Evolutionary conservation across 2,113 vertebrate genomes (phyloP).

Genomic region (Tetraodon nigroviridis): DNA sequence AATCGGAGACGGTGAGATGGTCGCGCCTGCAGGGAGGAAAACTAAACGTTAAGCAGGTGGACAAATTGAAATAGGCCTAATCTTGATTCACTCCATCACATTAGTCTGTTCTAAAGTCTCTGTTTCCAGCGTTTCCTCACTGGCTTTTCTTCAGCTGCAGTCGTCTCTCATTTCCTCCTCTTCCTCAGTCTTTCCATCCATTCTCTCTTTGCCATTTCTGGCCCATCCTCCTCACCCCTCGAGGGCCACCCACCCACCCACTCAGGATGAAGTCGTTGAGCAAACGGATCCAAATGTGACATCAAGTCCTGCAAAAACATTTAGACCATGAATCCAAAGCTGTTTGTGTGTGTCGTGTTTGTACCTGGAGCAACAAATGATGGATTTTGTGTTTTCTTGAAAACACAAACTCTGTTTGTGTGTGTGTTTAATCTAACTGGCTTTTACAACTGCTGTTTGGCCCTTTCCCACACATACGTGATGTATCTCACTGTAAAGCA

Average conservation of each 20-base stretch:
- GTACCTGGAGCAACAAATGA: not conserved
- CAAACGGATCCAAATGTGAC: slow-evolving; percentile 28
- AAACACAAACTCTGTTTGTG: slow-evolving; percentile 3
- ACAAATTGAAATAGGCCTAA: no score
- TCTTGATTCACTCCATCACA: not conserved
- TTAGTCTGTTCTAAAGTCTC: slow-evolving; percentile 3
- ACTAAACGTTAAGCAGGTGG: no score
- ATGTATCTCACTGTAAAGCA: slow-evolving; percentile 20
- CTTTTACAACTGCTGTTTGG: not conserved
- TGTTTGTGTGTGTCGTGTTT: slow-evolving; percentile 16
- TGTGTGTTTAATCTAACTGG: not conserved
- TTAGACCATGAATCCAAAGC: slow-evolving; percentile 2
- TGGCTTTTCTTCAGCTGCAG: slow-evolving; percentile 4
- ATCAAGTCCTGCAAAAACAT: slow-evolving; percentile 21
- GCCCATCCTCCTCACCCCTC: not conserved
- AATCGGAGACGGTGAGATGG: slow-evolving; percentile 12
- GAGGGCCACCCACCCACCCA: no score
- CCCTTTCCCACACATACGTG: slow-evolving; percentile 6
- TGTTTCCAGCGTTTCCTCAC: slow-evolving; percentile 8
- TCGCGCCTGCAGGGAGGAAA: no score
- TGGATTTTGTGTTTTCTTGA: slow-evolving; percentile 11
- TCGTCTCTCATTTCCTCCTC: slow-evolving; percentile 13
- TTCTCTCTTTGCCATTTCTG: slow-evolving; percentile 6
- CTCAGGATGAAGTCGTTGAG: not conserved
- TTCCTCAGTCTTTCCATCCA: slow-evolving; percentile 26